A percentile compares a stretch with the other conserved stretches of the same genome.
phyloP scores from a whole-genome alignment of 2,113 vertebrate genomes.

The Myotis brandtii region DNA sequence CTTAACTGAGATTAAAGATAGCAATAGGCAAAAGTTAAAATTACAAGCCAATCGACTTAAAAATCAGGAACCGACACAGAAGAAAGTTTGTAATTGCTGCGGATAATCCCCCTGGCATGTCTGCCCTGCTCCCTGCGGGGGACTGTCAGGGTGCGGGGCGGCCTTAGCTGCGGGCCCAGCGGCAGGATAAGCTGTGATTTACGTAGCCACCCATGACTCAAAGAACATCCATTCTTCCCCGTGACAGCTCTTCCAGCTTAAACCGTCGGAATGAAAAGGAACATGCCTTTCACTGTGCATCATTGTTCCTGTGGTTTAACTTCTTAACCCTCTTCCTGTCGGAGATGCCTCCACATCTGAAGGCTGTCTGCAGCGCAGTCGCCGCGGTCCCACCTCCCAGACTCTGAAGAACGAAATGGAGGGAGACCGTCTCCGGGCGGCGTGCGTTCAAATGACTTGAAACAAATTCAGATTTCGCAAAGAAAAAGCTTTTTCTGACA shows the following conservation, averaged over 20 bases:
- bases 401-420: rapidly evolving
- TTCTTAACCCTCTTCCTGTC: conserved; percentile 86
- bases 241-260: conserved; percentile 84
- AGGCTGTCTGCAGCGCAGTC: conserved; percentile 1
- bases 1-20: conserved; percentile 44
- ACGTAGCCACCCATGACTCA: conserved; percentile 86
- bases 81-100: conserved; percentile 85
- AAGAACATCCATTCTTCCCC: conserved; percentile 84
- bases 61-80: conserved; percentile 80
- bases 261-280: conserved; percentile 83
- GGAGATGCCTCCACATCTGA: conserved; percentile 71
- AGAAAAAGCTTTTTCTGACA: neutral
- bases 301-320: conserved; percentile 86
- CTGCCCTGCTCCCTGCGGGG: conserved; percentile 75
- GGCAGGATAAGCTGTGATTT: conserved; percentile 84
- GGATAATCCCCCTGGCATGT: conserved; percentile 84
- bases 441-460: neutral
- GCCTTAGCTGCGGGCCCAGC: conserved; percentile 82
- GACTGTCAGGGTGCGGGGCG: conserved; percentile 81
- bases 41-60: conserved; percentile 77
- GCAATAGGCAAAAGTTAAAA: conserved; percentile 77
- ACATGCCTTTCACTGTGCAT: conserved; percentile 80
- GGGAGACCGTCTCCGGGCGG: neutral
- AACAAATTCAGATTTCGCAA: neutral
- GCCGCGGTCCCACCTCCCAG: no score